Conservation (phyloP, 1,140 invertebrate genomes). For the Fopius arisanus region DNA sequence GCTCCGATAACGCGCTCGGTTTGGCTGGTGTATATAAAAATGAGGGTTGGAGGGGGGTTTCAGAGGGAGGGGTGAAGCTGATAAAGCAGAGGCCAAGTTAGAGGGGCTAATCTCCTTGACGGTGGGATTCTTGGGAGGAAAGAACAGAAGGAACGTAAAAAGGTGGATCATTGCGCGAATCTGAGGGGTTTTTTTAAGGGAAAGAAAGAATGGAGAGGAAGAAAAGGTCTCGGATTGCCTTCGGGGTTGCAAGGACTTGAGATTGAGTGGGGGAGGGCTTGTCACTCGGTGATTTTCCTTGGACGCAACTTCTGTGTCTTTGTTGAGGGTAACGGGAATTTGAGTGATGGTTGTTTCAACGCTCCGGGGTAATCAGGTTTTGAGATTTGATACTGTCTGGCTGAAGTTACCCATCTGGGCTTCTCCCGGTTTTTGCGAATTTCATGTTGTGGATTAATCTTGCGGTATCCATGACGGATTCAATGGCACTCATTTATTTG, state of each 20-base stretch:
- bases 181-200: neutral
- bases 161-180: neutral
- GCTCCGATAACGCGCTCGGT: constrained; percentile 46
- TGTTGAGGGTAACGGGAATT: neutral
- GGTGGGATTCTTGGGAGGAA: constrained; percentile 18
- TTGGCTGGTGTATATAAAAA: constrained; percentile 24
- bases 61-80: constrained; percentile 3
- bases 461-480: neutral
- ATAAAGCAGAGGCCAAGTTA: constrained; percentile 17
- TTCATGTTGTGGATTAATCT: constrained; percentile 7
- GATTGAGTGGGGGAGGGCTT: neutral
- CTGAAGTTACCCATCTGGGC: neutral
- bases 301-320: neutral
- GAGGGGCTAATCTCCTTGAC: constrained; percentile 41
- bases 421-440: neutral
- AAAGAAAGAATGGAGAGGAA: neutral
- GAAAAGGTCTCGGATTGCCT: neutral
- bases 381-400: neutral
- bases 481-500: neutral
- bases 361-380: neutral
- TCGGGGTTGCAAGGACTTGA: neutral
- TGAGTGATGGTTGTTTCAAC: neutral
- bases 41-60: neutral
- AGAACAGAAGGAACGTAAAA: neutral
- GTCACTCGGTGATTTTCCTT: neutral